These are phyloP conservation scores for Drosophila sechellia DNA, from an alignment of 1,140 invertebrate genomes.

Conservation along the genomic window DNA sequence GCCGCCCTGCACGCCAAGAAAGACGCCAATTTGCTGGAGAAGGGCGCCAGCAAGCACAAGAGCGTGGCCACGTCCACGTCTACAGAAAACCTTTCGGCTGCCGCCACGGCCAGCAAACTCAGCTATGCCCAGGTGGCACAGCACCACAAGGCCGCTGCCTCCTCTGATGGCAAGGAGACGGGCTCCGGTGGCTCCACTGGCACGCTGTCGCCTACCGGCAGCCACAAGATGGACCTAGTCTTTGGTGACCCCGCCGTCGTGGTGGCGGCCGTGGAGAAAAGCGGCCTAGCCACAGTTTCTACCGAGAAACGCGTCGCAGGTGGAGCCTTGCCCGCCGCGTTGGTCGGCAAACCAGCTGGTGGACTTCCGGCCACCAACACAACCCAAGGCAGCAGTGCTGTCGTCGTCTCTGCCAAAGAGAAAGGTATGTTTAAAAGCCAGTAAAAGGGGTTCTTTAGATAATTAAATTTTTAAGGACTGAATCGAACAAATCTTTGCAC, in stretches of 20 bases:
- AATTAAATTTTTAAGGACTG: too few species aligned
- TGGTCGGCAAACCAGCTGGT: conserved; percentile 39
- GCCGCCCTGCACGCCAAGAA: conserved; percentile 75
- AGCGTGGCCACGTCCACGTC: conserved; percentile 81
- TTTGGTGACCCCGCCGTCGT: conserved; percentile 45
- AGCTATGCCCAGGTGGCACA: conserved; percentile 94
- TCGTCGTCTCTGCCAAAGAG: conserved; percentile 48
- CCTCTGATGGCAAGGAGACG: conserved; percentile 56
- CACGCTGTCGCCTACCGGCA: conserved; percentile 55
- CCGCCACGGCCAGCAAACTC: conserved; percentile 86
- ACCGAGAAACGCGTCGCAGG: conserved; percentile 52
- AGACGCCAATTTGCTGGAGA: conserved; percentile 43
- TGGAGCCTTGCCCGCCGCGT: conserved; percentile 17
- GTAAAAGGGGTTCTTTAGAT: too few species aligned
- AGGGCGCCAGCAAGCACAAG: conserved; percentile 72
- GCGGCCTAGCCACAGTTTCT: conserved; percentile 26
- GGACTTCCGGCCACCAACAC: conserved; percentile 17
- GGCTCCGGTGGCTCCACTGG: conserved; percentile 37
- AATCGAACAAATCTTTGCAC: too few species aligned
- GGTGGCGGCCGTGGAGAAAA: conserved; percentile 45
- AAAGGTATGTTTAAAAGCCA: conserved; percentile 42
- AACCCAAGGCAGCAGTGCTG: conserved; percentile 23
- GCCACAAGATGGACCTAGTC: conserved; percentile 65
- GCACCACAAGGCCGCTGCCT: conserved; percentile 86
- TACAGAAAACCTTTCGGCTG: conserved; percentile 74